Percentiles rank a stretch among this genome's conserved stretches.
Conservation (phyloP, 2,888 invertebrate genomes). For the Crematogaster levior region DNA sequence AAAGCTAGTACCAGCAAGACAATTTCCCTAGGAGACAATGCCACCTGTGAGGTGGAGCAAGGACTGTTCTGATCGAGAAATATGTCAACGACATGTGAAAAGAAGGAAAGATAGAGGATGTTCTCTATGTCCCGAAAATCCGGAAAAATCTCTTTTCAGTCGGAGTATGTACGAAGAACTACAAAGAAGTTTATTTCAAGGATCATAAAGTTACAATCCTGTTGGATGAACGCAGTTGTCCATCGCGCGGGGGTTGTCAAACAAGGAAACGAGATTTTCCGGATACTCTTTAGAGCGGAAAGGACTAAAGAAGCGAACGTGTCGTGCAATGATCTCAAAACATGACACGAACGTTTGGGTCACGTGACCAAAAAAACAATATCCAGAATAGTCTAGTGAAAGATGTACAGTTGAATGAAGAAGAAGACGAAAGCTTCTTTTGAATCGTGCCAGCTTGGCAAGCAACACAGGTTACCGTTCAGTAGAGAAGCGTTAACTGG, state of each 20-base stretch:
- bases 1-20: background rate
- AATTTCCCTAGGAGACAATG: background rate
- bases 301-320: too few species aligned
- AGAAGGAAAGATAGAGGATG: background rate
- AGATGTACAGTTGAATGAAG: too few species aligned
- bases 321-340: too few species aligned
- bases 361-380: too few species aligned
- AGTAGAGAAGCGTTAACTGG: background rate
- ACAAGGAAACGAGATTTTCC: background rate
- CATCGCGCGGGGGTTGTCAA: background rate
- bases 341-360: too few species aligned
- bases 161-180: background rate
- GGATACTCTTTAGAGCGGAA: too few species aligned
- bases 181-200: background rate
- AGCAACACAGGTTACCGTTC: background rate
- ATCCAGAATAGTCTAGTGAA: too few species aligned
- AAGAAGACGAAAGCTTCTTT: background rate
- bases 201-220: too few species aligned
- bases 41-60: background rate
- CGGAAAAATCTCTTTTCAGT: background rate
- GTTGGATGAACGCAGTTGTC: too few species aligned
- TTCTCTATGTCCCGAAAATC: background rate
- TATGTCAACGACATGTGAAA: background rate
- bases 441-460: background rate
- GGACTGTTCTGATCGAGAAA: background rate